These are phyloP conservation scores for Teleopsis dalmanni DNA, from an alignment of 1,140 invertebrate species.

Conservation along the genomic window DNA sequence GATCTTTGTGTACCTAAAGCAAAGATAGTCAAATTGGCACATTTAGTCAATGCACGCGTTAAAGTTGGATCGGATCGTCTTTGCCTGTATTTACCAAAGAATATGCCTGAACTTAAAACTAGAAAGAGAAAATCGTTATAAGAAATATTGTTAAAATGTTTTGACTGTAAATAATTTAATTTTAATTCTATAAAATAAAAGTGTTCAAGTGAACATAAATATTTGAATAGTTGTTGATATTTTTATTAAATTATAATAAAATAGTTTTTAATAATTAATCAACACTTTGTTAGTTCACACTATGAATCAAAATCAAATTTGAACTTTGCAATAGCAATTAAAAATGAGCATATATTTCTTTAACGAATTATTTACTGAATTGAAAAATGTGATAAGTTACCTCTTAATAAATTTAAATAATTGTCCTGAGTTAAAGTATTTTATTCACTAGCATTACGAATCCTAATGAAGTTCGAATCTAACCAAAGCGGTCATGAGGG, in stretches of 20 bases:
- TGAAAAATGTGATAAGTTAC: too few relatives aligned
- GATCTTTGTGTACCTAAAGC: slow-evolving; percentile 27
- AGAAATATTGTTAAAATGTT: slow-evolving; percentile 3
- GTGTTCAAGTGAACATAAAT: background rate
- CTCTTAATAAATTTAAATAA: too few relatives aligned
- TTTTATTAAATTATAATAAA: background rate
- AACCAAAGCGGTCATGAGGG: too few relatives aligned
- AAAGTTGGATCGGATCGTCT: too few relatives aligned
- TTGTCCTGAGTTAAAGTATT: too few relatives aligned
- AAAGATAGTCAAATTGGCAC: slow-evolving; percentile 30
- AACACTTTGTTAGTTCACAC: background rate
- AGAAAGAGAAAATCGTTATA: slow-evolving; percentile 29
- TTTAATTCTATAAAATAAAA: background rate
- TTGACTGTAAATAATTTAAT: background rate
- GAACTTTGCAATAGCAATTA: too few relatives aligned
- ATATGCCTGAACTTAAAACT: slow-evolving; percentile 19
- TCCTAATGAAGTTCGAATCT: too few relatives aligned
- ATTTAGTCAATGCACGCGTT: slow-evolving; percentile 34
- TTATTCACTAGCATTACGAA: too few relatives aligned
- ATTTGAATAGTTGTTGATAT: background rate
- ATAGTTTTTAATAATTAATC: background rate
- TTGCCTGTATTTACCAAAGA: slow-evolving; percentile 27
- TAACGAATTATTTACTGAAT: too few relatives aligned
- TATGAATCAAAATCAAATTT: too few relatives aligned
- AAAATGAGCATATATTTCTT: too few relatives aligned